Evolutionary conservation across 2,888 invertebrate species (phyloP), one percentile per base, ranked within the genome.

Genomic region (Agapostemon virescens): DNA sequence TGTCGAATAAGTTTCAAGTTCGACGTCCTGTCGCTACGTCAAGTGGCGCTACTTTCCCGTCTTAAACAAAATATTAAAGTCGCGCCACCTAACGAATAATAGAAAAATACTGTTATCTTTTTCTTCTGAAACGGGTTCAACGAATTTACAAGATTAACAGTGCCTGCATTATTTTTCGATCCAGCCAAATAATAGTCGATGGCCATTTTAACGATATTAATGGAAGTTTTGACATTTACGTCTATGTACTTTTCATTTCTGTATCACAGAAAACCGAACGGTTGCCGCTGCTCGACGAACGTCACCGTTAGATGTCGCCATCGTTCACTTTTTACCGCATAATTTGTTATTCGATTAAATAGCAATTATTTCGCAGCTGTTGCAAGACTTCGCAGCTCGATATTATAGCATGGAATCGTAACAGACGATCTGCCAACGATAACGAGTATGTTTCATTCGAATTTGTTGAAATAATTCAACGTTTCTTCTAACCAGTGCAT

Each of bases 321-420:
- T 30, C 9, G 17, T 30, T 58, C 30, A 58, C 30, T 15, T 30
- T 58, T 58, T 58, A 33, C 58, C 58, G 58, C 58, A 30, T 30
- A 20, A 58, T 58, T 58, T 58, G 30, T 58, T 58, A 30, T 55
- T 55, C 26, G 17, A 33, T 58, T 33, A 58, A 30, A 58, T 58
- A 30, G 20, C 17, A 33, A 33, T 30, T 30, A 30, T 58, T 58
- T 58, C 20, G 13, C 7, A 58, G 17, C 30, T 58, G 5, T 17
- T 58, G 9, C 26, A 33, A 30, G 2, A 58, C 0, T 33, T 17
- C 17, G 4, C 3, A 20, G 58, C 9, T 20, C 20, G 58, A 30
- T 30, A 20, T 30, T 15, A 15, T 36, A 33, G 45, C 61, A n/a
- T 11, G n/a, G 33, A 5, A 36, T n/a, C 11, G 30, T 36, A 63